Conservation (phyloP, 2,113 vertebrate species). For the Sisor rabdophorus region DNA sequence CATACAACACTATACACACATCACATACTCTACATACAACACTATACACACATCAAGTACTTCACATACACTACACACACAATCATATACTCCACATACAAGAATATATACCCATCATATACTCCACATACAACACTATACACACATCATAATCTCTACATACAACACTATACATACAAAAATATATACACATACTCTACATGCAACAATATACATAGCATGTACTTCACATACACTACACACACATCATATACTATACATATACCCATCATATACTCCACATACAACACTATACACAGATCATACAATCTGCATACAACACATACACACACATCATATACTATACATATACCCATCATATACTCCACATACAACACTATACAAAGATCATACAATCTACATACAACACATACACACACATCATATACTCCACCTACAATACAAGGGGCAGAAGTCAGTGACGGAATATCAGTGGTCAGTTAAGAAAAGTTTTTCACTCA, state of each 20-base stretch:
- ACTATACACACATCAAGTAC: too few species aligned
- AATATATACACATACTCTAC: background rate
- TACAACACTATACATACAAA: too few species aligned
- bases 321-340: too few species aligned
- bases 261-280: background rate
- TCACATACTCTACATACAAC: too few species aligned
- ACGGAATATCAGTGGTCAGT: conserved; percentile 54
- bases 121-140: too few species aligned
- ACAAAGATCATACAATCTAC: background rate
- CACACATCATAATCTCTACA: too few species aligned
- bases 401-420: too few species aligned
- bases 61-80: too few species aligned
- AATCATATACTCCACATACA: too few species aligned
- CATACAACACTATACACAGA: background rate
- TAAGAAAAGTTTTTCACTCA: conserved; percentile 50
- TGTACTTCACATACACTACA: background rate
- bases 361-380: background rate
- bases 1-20: too few species aligned
- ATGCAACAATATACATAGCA: background rate
- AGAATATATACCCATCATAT: too few species aligned
- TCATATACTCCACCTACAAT: background rate
- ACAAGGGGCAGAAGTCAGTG: conserved; percentile 38
- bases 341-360: background rate
- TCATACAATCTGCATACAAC: background rate
- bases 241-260: too few species aligned